Evolutionary conservation across 2,888 invertebrate species (phyloP), one percentile per base, ranked within the genome.

Genomic region (Aspidapion aeneum): DNA sequence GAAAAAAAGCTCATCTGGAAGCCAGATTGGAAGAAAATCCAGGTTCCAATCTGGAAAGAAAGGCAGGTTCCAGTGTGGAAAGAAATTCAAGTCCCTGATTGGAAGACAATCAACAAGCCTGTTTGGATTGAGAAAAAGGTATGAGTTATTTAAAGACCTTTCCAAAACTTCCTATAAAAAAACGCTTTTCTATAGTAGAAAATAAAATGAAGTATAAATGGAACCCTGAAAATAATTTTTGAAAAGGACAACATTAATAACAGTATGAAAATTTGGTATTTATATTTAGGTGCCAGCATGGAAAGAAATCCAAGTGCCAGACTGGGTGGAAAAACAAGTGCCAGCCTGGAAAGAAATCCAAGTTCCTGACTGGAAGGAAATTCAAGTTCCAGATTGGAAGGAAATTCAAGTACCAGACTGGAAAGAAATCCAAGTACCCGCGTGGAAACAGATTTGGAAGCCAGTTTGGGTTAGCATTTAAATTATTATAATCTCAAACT

Each of bases 61-160:
- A 85, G 89, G 71, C 85, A 89, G 75, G 86, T 91, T 0, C 85
- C 92, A 2, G 85, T 87, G 1, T 92, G 91, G 91, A 91, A 91
- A 76, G 90, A 91, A 60, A 85, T 89, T 62, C 85, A 93, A 78
- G 87, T 91, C 12, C 88, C 90, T 52, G 86, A 90, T 65, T 91
- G 90, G 90, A 89, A 90, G 73, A 85, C 86, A 63, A 84, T 90
- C 70, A 85, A 87, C 70, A 86, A 91, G 2, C 85, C 92, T 2
- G 85, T 87, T 1, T 92, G 91, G 92, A 90, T 91, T 75, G 90
- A 91, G 58, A 86, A 88, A 60, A 85, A 92, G 79, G 87, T 91
- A n/a, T 35, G 35, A 7, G 35, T 35, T n/a, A n/a, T n/a, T n/a
- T n/a, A n/a, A n/a, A n/a, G n/a, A n/a, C n/a, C n/a, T n/a, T 87